phyloP scores from a whole-genome alignment of 2,888 invertebrate species.

The Hirtodrosophila trivittata region DNA sequence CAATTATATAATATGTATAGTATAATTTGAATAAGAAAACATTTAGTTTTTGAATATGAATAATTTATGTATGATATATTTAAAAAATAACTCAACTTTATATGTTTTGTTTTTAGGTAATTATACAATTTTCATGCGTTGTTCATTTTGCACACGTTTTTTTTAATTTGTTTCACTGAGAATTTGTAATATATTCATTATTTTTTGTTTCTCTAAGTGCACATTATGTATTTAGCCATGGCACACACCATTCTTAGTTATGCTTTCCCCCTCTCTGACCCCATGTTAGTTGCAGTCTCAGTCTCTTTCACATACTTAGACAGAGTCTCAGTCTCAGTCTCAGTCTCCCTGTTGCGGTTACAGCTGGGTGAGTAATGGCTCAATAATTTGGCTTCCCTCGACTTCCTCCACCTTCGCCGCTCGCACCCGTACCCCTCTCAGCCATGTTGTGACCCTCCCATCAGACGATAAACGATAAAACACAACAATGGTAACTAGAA shows the following conservation, averaged over 20 bases:
- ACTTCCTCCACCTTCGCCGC: slow-evolving; percentile 2
- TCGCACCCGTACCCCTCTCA: background rate
- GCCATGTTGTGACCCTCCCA: slow-evolving; percentile 17
- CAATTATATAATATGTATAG: no score
- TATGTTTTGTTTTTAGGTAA: no score
- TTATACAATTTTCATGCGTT: no score
- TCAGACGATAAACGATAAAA: slow-evolving; percentile 44
- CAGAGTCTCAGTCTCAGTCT: slow-evolving; percentile 4
- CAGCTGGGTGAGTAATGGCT: slow-evolving; percentile 67
- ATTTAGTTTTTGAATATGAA: no score
- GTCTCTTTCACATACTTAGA: background rate
- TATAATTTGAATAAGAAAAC: no score
- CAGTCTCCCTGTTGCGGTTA: slow-evolving; percentile 23
- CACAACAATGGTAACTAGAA: slow-evolving; percentile 72
- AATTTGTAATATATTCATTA: no score
- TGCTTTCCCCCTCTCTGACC: background rate
- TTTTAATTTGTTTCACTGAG: no score
- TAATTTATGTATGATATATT: no score
- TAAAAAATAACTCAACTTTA: no score
- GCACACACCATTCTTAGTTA: slow-evolving; percentile 20
- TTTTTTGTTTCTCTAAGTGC: no score
- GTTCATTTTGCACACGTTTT: no score
- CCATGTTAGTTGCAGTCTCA: background rate
- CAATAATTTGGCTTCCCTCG: slow-evolving; percentile 70
- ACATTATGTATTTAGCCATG: slow-evolving; percentile 9